Conservation (phyloP, 2,888 invertebrate species). For the Pristionchus mayeri region DNA sequence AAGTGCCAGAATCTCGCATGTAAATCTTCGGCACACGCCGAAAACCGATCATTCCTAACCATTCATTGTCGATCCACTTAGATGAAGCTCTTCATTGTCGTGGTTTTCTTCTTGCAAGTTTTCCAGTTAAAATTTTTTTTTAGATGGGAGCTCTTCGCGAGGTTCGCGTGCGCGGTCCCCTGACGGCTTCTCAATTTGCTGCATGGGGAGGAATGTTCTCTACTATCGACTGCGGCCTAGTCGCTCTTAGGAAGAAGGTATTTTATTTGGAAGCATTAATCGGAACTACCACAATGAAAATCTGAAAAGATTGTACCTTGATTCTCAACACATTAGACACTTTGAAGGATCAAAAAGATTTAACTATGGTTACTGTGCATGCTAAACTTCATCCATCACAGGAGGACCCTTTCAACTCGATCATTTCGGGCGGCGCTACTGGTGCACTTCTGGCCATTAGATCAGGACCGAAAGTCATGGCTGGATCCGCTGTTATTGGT, state of each 20-base stretch:
- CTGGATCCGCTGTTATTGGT: constrained; percentile 95
- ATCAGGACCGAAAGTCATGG: constrained; percentile 81
- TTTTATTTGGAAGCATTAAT: not conserved
- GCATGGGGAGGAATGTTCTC: constrained; percentile 99
- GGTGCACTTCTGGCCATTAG: constrained; percentile 96
- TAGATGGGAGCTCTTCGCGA: constrained; percentile 69
- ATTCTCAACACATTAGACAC: too few relatives aligned
- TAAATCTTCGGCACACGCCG: too few relatives aligned
- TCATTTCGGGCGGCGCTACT: constrained; percentile 87
- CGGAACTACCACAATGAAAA: too few relatives aligned
- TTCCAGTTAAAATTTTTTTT: too few relatives aligned
- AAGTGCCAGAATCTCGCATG: too few relatives aligned
- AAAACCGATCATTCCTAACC: too few relatives aligned
- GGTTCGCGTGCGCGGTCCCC: constrained; percentile 70
- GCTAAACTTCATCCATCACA: constrained; percentile 49
- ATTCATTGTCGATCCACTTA: too few relatives aligned
- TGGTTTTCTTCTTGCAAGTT: too few relatives aligned
- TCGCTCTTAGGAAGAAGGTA: constrained; percentile 88
- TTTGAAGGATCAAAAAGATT: too few relatives aligned
- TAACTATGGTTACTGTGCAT: too few relatives aligned
- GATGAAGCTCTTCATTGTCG: too few relatives aligned
- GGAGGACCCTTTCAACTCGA: constrained; percentile 92
- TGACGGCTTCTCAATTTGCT: constrained; percentile 87
- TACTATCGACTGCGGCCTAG: constrained; percentile 91
- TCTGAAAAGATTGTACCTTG: too few relatives aligned